Evolutionary conservation across 1,140 invertebrate species (phyloP).

Genomic region (Heliconius nattereri): DNA sequence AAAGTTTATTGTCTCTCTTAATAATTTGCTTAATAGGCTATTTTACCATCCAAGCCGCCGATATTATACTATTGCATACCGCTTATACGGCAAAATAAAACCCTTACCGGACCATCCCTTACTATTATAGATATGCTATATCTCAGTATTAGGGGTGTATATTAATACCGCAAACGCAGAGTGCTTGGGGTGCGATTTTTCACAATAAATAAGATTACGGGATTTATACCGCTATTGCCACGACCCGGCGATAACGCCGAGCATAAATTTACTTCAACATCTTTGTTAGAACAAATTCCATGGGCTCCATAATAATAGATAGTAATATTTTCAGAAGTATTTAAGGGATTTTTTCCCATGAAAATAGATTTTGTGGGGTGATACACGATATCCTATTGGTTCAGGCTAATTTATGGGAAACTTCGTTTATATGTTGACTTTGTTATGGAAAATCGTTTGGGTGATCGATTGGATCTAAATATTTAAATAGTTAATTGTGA

Average conservation of each 20-base stretch:
- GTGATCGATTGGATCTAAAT: neutral
- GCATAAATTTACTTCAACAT: constrained; percentile 30
- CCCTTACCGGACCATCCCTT: neutral
- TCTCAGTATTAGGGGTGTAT: constrained; percentile 9
- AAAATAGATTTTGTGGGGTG: neutral
- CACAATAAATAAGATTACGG: constrained; percentile 36
- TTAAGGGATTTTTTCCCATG: neutral
- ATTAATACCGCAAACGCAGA: constrained; percentile 30
- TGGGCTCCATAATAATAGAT: neutral
- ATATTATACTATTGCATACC: neutral
- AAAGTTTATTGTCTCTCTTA: too few relatives aligned
- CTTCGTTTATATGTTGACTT: neutral
- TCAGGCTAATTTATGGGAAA: neutral
- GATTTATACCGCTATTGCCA: constrained; percentile 33
- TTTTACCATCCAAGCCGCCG: too few relatives aligned
- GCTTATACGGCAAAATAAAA: neutral
- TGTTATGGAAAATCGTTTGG: neutral
- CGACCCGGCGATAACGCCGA: constrained; percentile 19
- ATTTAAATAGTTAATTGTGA: neutral
- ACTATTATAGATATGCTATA: constrained; percentile 1
- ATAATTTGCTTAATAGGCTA: too few relatives aligned
- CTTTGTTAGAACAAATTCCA: constrained; percentile 27
- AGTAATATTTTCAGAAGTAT: constrained; percentile 1
- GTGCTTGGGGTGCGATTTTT: constrained; percentile 32
- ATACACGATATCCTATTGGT: neutral